These are phyloP conservation scores for Agelaius tricolor DNA, from an alignment of 2,113 vertebrate genomes.

Conservation along the genomic window DNA sequence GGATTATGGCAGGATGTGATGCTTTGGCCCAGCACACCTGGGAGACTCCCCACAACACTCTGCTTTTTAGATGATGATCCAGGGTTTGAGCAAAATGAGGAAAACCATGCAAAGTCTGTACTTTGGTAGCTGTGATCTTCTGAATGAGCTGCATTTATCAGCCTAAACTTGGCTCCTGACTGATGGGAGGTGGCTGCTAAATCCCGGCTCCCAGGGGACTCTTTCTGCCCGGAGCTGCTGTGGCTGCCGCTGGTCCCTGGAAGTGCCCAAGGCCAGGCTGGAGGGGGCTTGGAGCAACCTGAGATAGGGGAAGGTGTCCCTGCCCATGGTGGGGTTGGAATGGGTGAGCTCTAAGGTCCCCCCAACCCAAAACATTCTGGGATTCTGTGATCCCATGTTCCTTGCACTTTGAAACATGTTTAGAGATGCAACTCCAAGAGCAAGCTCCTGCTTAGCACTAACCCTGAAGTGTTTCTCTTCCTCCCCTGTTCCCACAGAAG, in stretches of 20 bases:
- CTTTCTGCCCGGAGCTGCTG: neutral
- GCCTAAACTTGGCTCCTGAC: neutral
- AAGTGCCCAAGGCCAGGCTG: fast-evolving
- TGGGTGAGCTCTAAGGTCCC: neutral
- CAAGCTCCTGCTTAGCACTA: neutral
- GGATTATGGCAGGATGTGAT: fast-evolving
- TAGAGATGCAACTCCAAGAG: neutral
- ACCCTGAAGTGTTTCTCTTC: neutral
- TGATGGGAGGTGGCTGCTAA: neutral
- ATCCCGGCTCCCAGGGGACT: neutral
- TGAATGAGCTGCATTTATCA: neutral
- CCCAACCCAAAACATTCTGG: neutral
- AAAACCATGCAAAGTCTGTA: neutral
- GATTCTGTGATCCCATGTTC: neutral
- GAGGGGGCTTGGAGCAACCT: fast-evolving
- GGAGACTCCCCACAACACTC: neutral
- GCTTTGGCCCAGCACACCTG: neutral
- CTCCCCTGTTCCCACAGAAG: neutral
- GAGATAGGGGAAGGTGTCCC: neutral
- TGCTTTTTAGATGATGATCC: neutral
- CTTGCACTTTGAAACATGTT: neutral
- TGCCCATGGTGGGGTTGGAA: neutral
- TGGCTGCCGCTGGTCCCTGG: neutral
- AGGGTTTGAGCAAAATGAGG: neutral
- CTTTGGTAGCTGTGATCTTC: neutral